Conservation (phyloP, 2,113 vertebrate genomes). For the Triplophysa dalaica region DNA sequence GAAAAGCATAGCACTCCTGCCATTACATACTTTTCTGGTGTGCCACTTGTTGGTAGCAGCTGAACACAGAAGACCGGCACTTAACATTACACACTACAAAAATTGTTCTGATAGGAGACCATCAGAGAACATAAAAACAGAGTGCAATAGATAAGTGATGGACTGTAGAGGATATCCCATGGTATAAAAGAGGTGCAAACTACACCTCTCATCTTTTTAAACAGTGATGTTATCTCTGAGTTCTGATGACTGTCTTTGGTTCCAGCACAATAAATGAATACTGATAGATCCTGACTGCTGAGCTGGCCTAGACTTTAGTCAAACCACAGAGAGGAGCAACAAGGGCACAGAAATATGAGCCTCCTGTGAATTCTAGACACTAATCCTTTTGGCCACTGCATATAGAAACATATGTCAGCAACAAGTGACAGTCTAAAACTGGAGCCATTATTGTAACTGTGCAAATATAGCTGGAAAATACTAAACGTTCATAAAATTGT, state of each 20-base stretch:
- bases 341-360: conserved; percentile 28
- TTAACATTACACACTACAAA: not conserved
- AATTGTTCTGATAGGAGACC: no score
- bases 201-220: not conserved
- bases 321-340: conserved; percentile 18
- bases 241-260: not conserved
- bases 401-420: conserved; percentile 44
- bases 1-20: conserved; percentile 10
- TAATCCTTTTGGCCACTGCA: conserved; percentile 33
- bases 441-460: conserved; percentile 33
- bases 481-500: conserved; percentile 32
- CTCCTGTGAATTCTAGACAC: conserved; percentile 41
- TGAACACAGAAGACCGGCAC: not conserved
- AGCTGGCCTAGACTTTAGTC: conserved; percentile 10
- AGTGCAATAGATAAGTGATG: not conserved
- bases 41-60: not conserved
- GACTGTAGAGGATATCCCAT: no score
- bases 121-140: not conserved
- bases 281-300: not conserved
- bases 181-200: not conserved
- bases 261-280: conserved; percentile 13
- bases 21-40: not conserved
- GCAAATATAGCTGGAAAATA: conserved; percentile 27
- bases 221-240: not conserved
- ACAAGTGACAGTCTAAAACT: conserved; percentile 37